Percentiles rank a stretch among this genome's conserved stretches.
These are phyloP conservation scores for Cryptophagus acutangulus DNA, from an alignment of 2,888 invertebrate species.

Conservation along the genomic window DNA sequence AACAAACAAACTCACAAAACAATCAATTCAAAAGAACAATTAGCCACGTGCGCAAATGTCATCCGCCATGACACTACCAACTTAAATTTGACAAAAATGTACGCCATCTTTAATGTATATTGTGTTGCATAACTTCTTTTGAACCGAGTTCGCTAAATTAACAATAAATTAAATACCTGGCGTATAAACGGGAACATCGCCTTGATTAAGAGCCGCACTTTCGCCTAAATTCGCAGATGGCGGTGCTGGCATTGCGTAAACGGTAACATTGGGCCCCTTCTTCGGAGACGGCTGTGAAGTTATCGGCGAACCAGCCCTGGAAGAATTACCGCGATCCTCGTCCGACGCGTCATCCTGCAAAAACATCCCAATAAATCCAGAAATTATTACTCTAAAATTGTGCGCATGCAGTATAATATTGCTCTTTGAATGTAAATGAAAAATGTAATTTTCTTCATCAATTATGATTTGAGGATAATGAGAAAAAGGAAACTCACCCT, in stretches of 20 bases:
- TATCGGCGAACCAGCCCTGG: constrained; percentile 49
- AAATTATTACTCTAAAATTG: background rate
- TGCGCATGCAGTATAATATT: background rate
- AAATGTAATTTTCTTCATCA: constrained; percentile 4
- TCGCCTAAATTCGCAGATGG: constrained; percentile 54
- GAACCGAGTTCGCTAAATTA: background rate
- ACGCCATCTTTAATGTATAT: no score
- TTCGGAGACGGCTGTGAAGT: constrained; percentile 51
- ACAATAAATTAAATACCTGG: constrained; percentile 42
- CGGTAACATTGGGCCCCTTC: constrained; percentile 50
- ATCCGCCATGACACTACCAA: no score
- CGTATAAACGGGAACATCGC: constrained; percentile 51
- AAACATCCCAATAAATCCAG: constrained; percentile 9
- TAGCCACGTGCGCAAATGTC: no score
- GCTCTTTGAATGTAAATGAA: background rate
- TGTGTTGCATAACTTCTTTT: no score
- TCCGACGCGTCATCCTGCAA: constrained; percentile 45
- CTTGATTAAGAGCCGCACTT: constrained; percentile 63
- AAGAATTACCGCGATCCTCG: constrained; percentile 47
- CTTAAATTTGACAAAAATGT: no score
- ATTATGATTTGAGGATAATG: constrained; percentile 5
- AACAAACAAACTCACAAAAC: background rate
- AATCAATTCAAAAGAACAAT: no score
- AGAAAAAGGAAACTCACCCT: constrained; percentile 37
- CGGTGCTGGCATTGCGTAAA: constrained; percentile 56